Percentiles rank a stretch among this genome's conserved stretches.
phyloP scores from a whole-genome alignment of 2,113 vertebrate species.

The Alexandromys fortis region DNA sequence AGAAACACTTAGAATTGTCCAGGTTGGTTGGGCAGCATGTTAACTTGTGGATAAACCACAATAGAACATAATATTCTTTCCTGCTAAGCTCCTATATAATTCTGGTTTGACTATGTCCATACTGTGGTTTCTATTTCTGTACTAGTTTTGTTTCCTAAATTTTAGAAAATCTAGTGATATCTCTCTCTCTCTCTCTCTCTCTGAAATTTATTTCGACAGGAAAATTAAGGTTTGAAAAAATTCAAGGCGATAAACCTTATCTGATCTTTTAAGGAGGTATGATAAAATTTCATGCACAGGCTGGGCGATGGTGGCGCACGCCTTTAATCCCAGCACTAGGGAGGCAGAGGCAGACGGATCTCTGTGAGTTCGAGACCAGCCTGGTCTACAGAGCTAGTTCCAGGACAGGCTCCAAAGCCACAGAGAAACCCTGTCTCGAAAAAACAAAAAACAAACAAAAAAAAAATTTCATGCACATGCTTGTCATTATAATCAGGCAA shows the following conservation, averaged over 20 bases:
- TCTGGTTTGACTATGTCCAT: conserved; percentile 71
- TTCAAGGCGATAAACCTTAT: neutral
- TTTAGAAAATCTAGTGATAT: conserved; percentile 43
- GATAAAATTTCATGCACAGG: neutral
- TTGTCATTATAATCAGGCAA: neutral
- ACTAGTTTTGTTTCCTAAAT: conserved; percentile 68
- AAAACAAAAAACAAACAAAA: too few species aligned
- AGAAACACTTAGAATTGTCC: conserved; percentile 58
- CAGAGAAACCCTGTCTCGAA: too few species aligned
- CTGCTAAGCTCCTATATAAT: conserved; percentile 68
- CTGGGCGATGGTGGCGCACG: too few species aligned
- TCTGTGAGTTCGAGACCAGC: too few species aligned
- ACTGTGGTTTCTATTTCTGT: conserved; percentile 77
- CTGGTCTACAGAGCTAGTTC: too few species aligned
- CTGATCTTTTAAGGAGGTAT: neutral
- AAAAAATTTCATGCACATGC: neutral
- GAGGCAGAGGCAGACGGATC: too few species aligned
- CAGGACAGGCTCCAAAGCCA: too few species aligned
- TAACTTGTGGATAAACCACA: conserved; percentile 72
- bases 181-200: neutral
- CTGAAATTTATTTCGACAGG: neutral
- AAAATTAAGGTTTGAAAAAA: neutral
- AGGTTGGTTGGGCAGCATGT: neutral
- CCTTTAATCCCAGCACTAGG: too few species aligned
- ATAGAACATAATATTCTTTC: conserved; percentile 71